phyloP scores from a whole-genome alignment of 1,140 invertebrate genomes.

The Pseudachorutes palmiensis region DNA sequence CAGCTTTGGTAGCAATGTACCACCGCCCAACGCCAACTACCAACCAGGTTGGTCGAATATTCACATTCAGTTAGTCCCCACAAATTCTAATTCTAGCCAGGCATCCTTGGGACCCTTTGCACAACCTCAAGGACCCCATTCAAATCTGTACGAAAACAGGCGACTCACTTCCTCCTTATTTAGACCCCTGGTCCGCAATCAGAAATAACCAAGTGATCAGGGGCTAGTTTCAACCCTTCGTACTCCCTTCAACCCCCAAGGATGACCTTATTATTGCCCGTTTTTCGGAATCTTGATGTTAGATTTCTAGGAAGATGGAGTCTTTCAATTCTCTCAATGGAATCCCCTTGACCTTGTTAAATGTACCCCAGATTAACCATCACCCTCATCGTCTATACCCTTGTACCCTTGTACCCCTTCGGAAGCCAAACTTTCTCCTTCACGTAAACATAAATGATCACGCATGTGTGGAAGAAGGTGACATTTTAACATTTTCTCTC shows the following conservation, averaged over 20 bases:
- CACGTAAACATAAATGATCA: not conserved
- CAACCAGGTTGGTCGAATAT: slow-evolving; percentile 9
- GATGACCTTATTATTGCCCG: no score
- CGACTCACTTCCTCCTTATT: no score
- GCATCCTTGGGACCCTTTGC: not conserved
- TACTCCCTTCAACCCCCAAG: no score
- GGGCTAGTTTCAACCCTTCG: no score
- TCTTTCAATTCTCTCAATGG: no score
- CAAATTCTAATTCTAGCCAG: not conserved
- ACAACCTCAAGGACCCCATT: no score
- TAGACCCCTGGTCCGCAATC: no score
- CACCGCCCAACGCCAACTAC: slow-evolving; percentile 26
- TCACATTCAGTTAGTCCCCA: not conserved
- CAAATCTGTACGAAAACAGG: not conserved
- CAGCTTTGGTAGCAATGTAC: slow-evolving; percentile 67
- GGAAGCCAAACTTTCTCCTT: not conserved
- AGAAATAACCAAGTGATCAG: no score
- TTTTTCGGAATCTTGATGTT: no score
- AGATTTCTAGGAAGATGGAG: no score
- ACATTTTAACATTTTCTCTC: slow-evolving; percentile 24
- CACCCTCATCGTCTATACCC: not conserved
- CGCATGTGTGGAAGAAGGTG: slow-evolving; percentile 15
- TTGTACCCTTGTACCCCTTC: not conserved
- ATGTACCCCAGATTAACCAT: not conserved
- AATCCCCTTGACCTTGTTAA: no score